phyloP scores from a whole-genome alignment of 2,797 vertebrate genomes.

The Acipenser oxyrinchus region DNA sequence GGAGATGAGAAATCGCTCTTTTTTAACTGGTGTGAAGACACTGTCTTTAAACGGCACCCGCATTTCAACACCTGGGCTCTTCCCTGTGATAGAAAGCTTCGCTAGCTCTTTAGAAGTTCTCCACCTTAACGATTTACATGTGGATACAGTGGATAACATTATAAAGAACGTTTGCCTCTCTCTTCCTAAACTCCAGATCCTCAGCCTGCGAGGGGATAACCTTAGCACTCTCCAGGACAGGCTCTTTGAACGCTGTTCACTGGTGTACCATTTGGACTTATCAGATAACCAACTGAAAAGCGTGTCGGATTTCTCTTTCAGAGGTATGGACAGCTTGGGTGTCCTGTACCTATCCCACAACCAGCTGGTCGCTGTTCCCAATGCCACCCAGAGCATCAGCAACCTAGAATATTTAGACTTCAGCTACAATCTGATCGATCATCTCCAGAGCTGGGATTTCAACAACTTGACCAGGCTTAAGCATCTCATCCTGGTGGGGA shows the following conservation, averaged over 20 bases:
- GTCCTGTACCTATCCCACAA: constrained; percentile 39
- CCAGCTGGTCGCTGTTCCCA: constrained; percentile 32
- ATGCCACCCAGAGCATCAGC: constrained; percentile 28
- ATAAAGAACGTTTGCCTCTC: constrained; percentile 47
- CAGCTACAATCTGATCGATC: constrained; percentile 41
- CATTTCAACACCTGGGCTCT: constrained; percentile 24
- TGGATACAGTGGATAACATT: constrained; percentile 23
- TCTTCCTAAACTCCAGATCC: constrained; percentile 38
- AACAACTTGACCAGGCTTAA: constrained; percentile 34
- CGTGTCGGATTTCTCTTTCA: constrained; percentile 32
- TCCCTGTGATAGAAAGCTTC: constrained; percentile 32
- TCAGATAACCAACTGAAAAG: constrained; percentile 12
- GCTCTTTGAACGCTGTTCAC: constrained; percentile 35
- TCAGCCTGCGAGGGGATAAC: constrained; percentile 41
- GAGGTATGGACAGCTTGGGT: constrained; percentile 18
- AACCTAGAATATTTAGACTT: constrained; percentile 44
- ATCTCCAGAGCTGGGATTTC: constrained; percentile 37
- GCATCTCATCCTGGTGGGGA: constrained; percentile 34
- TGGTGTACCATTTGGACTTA: constrained; percentile 40
- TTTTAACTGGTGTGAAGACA: constrained; percentile 36
- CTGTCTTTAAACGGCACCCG: constrained; percentile 41
- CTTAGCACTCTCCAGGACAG: constrained; percentile 23
- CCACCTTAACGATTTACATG: constrained; percentile 40
- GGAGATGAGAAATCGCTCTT: constrained; percentile 33
- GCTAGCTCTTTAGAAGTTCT: constrained; percentile 39